These are phyloP conservation scores for Rallus limicola DNA, from an alignment of 2,113 vertebrate genomes.

Conservation along the genomic window DNA sequence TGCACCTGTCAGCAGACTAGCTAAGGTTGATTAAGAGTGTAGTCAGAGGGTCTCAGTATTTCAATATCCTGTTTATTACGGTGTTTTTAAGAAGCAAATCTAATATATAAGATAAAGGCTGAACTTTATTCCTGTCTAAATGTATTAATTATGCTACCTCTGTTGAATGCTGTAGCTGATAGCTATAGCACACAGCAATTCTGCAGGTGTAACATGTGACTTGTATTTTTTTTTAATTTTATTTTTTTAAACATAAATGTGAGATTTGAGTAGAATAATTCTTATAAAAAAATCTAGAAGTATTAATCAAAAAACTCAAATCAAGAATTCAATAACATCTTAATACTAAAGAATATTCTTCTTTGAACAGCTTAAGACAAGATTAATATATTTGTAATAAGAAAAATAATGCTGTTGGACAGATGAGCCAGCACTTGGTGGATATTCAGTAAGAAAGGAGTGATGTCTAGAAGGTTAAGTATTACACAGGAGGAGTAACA, in stretches of 20 bases:
- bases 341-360: not conserved
- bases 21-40: not conserved
- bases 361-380: not conserved
- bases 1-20: slow-evolving; percentile 12
- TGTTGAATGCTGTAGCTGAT: not conserved
- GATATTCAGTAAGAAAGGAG: not conserved
- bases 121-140: not conserved
- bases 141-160: not conserved
- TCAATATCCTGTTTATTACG: not conserved
- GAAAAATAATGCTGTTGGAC: not conserved
- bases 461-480: not conserved
- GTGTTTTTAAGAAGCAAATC: not conserved
- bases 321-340: not conserved
- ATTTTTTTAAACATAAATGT: not conserved
- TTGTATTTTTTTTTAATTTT: not conserved
- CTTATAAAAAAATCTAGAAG: not conserved
- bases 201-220: not conserved
- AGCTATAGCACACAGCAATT: not conserved
- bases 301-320: not conserved
- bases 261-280: not conserved
- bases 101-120: not conserved
- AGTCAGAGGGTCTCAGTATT: not conserved
- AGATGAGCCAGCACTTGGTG: not conserved
- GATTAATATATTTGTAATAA: not conserved
- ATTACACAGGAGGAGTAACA: not conserved